Evolutionary conservation across 2,888 invertebrate species (phyloP).

Genomic region (Drosophila longiperda): DNA sequence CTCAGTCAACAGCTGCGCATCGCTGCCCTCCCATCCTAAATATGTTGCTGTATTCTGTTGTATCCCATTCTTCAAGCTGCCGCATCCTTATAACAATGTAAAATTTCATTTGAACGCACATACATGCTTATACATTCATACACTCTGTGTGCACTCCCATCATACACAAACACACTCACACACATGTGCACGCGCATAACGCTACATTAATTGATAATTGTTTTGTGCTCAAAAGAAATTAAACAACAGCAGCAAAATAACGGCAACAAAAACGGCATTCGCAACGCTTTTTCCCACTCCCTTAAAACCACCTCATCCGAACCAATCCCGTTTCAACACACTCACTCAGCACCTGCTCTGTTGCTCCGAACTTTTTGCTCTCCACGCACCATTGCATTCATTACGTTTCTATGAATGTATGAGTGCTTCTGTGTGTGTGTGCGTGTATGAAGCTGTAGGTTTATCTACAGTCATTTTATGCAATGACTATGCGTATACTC

Average conservation of each 20-base stretch:
- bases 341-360: conserved; percentile 9
- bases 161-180: conserved; percentile 12
- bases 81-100: conserved; percentile 43
- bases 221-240: conserved; percentile 79
- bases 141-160: background rate
- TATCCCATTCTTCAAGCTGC: background rate
- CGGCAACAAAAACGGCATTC: conserved; percentile 36
- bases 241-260: conserved; percentile 55
- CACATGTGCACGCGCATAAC: conserved; percentile 46
- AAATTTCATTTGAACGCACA: conserved; percentile 67
- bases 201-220: conserved; percentile 80
- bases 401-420: conserved; percentile 33
- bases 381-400: conserved; percentile 64
- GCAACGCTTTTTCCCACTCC: conserved; percentile 6
- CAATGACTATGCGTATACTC: conserved; percentile 15
- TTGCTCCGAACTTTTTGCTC: conserved; percentile 33
- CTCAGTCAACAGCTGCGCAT: conserved; percentile 28
- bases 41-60: conserved; percentile 1
- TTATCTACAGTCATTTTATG: conserved; percentile 27
- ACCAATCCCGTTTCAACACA: background rate
- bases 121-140: conserved; percentile 5
- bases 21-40: background rate
- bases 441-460: conserved; percentile 7
- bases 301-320: background rate
- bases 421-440: background rate